Evolutionary conservation across 2,888 invertebrate species (phyloP), one percentile per base, ranked within the genome.

Genomic region (Arge pagana): DNA sequence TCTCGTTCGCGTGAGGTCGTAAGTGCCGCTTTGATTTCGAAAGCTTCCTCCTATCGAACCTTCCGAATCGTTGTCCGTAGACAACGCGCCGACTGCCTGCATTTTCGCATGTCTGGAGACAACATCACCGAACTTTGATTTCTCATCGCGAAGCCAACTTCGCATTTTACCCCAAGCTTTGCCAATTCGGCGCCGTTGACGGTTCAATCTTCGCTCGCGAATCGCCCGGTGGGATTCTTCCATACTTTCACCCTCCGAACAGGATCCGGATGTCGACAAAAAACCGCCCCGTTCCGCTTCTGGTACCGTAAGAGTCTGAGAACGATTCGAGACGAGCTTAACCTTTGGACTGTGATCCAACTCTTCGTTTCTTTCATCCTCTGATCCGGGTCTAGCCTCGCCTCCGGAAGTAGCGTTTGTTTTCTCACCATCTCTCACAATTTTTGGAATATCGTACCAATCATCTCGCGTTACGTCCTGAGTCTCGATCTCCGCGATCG

Each of bases 101-200:
- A 73, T 40, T 35, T 62, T 64, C 7, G 74, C 73, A 59, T 74
- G 73, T 28, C 64, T 64, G 24, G 64, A 62, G 10, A 74, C 68
- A 3, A 73, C 71, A 24, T 73, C 70, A 53, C 68, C 68, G 50
- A 74, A 55, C 40, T 58, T 68, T 3, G 61, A 57, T 36, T 62
- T 70, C 50, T 74, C 74, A 26, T 73, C 73, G 26, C 66, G 63
- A 33, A 74, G 41, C 74, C 74, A 74, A 41, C 52, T 66, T 30
- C 72, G 65, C 68, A 74, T 71, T 42, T 65, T 65, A 7, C 64
- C 66, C 73, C 74, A 72, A 8, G 74, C 73, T 15, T 66, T 68
- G 15, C 71, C 71, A 6, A 74, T 49, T 13, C 48, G 45, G 18
- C 39, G 18, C 21, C 28, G 24, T 6, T 52, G 52, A 23, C 48